phyloP scores from a whole-genome alignment of 2,113 vertebrate genomes.

The Cheilinus undulatus region DNA sequence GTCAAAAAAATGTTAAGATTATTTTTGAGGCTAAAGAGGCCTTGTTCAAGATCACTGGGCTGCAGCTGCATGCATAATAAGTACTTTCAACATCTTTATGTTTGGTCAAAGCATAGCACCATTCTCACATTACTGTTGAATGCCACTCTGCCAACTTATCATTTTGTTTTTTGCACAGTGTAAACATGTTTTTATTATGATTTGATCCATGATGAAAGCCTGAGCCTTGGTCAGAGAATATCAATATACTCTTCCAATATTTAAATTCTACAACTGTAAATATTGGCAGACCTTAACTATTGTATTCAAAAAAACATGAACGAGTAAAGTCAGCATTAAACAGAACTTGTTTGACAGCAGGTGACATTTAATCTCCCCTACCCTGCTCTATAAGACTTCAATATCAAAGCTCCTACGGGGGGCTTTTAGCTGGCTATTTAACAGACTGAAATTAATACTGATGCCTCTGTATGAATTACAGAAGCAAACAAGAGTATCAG shows the following conservation, averaged over 20 bases:
- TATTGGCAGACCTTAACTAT: not conserved
- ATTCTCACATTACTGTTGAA: not conserved
- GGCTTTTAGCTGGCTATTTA: no score
- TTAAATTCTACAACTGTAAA: not conserved
- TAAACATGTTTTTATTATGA: not conserved
- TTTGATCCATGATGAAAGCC: not conserved
- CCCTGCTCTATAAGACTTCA: no score
- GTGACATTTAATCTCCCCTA: not conserved
- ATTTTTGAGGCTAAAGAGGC: not conserved
- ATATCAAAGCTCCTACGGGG: no score
- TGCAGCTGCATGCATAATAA: constrained; percentile 1
- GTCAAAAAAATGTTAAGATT: not conserved
- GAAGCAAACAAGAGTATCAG: no score
- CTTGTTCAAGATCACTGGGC: not conserved
- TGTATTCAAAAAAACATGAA: not conserved
- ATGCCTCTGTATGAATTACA: no score
- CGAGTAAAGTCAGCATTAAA: constrained; percentile 6
- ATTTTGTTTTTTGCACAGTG: not conserved
- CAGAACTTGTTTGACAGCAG: not conserved
- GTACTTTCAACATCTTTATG: no score
- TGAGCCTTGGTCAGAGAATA: not conserved
- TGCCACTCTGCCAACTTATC: not conserved
- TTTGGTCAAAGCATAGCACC: not conserved
- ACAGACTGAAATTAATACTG: no score
- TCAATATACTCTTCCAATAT: not conserved